These are phyloP conservation scores for Sphenodon punctatus DNA, from an alignment of 2,797 vertebrate species.

Conservation along the genomic window DNA sequence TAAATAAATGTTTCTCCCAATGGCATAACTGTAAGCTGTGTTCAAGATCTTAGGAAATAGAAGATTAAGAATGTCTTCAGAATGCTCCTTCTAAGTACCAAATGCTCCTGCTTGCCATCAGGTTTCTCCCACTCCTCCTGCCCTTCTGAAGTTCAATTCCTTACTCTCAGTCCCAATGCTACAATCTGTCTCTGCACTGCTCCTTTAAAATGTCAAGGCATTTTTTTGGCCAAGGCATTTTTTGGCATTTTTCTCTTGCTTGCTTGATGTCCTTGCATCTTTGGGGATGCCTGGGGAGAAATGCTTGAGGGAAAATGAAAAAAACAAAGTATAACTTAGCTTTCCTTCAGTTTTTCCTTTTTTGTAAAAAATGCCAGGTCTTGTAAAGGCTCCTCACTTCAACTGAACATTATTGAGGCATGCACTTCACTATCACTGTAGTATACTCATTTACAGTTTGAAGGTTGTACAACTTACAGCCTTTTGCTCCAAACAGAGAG, in stretches of 20 bases:
- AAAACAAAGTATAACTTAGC: constrained; percentile 23
- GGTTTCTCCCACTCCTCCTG: not conserved
- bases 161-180: not conserved
- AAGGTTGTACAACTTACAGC: constrained; percentile 45
- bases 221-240: not conserved
- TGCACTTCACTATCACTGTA: not conserved
- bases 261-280: constrained; percentile 8
- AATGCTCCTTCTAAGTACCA: not conserved
- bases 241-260: constrained; percentile 29
- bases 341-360: too few relatives aligned
- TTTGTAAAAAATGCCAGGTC: not conserved
- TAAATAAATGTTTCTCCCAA: not conserved
- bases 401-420: not conserved
- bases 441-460: not conserved
- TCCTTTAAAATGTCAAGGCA: not conserved
- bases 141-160: not conserved
- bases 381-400: not conserved
- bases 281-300: constrained; percentile 44
- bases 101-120: not conserved
- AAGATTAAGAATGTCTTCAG: not conserved
- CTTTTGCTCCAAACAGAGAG: not conserved
- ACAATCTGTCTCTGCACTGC: not conserved
- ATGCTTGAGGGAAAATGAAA: not conserved
- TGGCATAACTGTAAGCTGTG: not conserved
- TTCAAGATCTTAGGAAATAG: not conserved